Evolutionary conservation across 2,888 invertebrate species (phyloP), one percentile per base, ranked within the genome.

Genomic region (Cheilosia vulpina): DNA sequence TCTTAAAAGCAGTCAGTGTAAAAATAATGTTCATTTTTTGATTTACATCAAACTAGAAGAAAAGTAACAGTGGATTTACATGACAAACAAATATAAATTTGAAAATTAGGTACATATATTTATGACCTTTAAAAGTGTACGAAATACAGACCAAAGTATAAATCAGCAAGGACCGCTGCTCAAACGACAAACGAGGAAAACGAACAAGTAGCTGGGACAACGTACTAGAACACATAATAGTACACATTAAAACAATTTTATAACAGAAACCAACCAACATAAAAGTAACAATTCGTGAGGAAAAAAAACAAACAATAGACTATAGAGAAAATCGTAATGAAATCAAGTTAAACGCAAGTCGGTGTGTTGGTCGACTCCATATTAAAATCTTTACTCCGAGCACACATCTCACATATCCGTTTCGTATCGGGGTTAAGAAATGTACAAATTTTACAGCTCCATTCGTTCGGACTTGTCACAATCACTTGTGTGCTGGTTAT

Each of bases 341-440:
- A 60, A 50, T 24, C 13, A 11, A 75, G 57, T 89, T 91, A 91
- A 78, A 92, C 92, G 88, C 92, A 92, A 75, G 92, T 92, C 41
- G 91, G 91, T 50, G 90, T 89, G 75, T 90, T 92, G 62, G 90
- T 89, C 53, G 90, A 89, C 80, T 91, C 91, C 93, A 94, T 62
- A 80, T 89, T 90, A 63, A 91, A 92, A 83, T 92, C 92, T 88
- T 90, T 91, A 83, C 91, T 90, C 88, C 94, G 95, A 57, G 94
- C 93, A 89, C 96, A 96, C 93, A 96, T 95, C 87, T 95, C 95
- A 90, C 96, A 96, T 87, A 96, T 94, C 57, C 94, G 93, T 60
- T 91, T 93, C 0, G 91, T 89, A 2, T 92, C 89, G 0, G 93
- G 91, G 90, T 96, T 96, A 17, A 95, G 91, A 90, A 93, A 96